These are phyloP conservation scores for Leuctra nigra DNA, from an alignment of 2,888 invertebrate genomes.

Conservation along the genomic window DNA sequence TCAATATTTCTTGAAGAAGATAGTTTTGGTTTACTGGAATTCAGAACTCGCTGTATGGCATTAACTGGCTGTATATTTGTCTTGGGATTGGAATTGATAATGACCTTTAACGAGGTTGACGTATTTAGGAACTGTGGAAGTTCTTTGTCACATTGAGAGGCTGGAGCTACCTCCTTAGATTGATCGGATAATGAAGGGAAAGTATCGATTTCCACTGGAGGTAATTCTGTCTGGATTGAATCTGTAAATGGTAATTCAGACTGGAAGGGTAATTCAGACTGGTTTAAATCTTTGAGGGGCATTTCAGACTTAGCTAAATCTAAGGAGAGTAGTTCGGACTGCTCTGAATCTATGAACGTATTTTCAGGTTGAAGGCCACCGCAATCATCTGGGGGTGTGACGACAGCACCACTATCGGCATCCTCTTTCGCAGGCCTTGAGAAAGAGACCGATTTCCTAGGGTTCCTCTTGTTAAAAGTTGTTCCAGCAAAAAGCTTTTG, in stretches of 20 bases:
- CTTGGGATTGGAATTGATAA: conserved; percentile 9
- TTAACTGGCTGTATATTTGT: conserved; percentile 15
- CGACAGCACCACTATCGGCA: not conserved
- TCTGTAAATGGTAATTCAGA: too few species aligned
- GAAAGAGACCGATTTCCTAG: conserved; percentile 52
- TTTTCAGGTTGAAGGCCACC: too few species aligned
- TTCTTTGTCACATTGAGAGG: not conserved
- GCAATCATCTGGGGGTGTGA: not conserved
- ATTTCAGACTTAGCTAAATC: not conserved
- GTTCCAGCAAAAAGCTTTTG: conserved; percentile 62
- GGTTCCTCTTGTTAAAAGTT: conserved; percentile 67
- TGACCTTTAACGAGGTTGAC: conserved; percentile 16
- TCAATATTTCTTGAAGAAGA: conserved; percentile 41
- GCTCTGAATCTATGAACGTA: not conserved
- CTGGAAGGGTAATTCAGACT: too few species aligned
- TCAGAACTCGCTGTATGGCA: conserved; percentile 18
- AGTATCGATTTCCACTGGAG: not conserved
- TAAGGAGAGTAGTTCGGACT: not conserved
- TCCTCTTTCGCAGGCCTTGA: conserved; percentile 5
- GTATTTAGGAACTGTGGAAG: conserved; percentile 7
- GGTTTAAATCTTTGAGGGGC: not conserved
- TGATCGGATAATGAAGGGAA: not conserved
- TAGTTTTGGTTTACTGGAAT: not conserved
- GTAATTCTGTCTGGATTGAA: too few species aligned
- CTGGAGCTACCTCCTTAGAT: not conserved